A percentile compares a stretch with the other conserved stretches of the same genome.
phyloP scores from a whole-genome alignment of 53 echinoderm and acorn worm species.

The Crossaster papposus region DNA sequence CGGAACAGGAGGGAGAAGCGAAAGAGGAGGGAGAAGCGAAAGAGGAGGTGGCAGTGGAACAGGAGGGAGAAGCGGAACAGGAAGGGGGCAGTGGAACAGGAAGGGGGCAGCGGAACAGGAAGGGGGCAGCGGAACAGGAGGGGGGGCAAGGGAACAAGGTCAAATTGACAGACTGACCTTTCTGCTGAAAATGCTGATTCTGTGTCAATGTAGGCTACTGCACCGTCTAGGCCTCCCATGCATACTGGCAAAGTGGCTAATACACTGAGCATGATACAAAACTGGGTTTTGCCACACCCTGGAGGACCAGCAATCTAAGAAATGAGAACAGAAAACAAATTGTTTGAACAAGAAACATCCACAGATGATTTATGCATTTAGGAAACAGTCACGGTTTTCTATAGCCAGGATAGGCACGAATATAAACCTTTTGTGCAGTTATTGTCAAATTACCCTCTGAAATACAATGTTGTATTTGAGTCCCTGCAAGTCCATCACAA shows the following conservation, averaged over 20 bases:
- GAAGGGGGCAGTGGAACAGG: no score
- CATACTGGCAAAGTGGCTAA: slow-evolving; percentile 74
- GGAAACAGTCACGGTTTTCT: background rate
- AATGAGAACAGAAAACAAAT: background rate
- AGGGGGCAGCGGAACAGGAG: no score
- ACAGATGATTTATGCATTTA: background rate
- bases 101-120: no score
- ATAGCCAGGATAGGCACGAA: no score
- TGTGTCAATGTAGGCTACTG: slow-evolving; percentile 91
- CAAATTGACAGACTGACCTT: slow-evolving; percentile 63
- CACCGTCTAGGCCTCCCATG: slow-evolving; percentile 77
- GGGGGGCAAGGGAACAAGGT: background rate
- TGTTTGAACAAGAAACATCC: background rate
- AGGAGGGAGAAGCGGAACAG: no score
- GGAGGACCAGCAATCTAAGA: slow-evolving; percentile 94
- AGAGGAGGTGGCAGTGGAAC: no score
- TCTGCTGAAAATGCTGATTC: slow-evolving; percentile 96
- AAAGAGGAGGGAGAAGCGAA: no score
- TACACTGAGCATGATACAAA: slow-evolving; percentile 94
- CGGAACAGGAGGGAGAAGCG: no score
- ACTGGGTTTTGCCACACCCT: slow-evolving; percentile 98
- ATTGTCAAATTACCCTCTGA: no score
- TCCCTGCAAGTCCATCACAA: no score
- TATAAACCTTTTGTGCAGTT: no score
- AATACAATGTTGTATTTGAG: no score